These are phyloP conservation scores for Ascaphus truei DNA, from an alignment of 2,113 vertebrate species.

Conservation along the genomic window DNA sequence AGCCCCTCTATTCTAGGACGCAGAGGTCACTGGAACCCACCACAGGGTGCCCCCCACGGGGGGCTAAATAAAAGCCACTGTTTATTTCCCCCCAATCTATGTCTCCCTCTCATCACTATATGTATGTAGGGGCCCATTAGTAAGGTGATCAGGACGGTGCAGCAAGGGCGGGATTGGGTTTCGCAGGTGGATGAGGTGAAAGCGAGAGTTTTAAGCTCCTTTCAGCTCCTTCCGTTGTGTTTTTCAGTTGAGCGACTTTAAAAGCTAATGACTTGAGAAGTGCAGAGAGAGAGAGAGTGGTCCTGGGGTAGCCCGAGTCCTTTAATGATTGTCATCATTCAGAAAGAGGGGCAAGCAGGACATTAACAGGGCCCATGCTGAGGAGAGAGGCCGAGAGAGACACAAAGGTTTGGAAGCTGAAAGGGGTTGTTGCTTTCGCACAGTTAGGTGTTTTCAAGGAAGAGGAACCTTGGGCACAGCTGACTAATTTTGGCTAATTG, in stretches of 20 bases:
- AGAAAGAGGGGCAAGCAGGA: slow-evolving; percentile 49
- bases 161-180: not conserved
- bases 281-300: slow-evolving; percentile 44
- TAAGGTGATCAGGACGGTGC: not conserved
- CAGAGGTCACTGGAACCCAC: no score
- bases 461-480: slow-evolving; percentile 54
- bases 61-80: no score
- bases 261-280: slow-evolving; percentile 61
- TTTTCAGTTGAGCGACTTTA: slow-evolving; percentile 48
- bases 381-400: slow-evolving; percentile 31
- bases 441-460: slow-evolving; percentile 55
- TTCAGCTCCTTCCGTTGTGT: not conserved
- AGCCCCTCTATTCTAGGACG: no score
- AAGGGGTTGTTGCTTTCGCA: slow-evolving; percentile 52
- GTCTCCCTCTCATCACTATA: no score
- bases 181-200: not conserved
- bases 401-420: slow-evolving; percentile 43
- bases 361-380: slow-evolving; percentile 42
- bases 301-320: slow-evolving; percentile 41
- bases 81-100: no score
- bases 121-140: no score
- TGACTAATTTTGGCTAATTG: slow-evolving; percentile 81
- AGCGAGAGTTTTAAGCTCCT: not conserved
- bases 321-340: slow-evolving; percentile 58
- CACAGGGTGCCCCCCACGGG: no score